Conservation (phyloP, 2,113 vertebrate species). For the Sorex fumeus region DNA sequence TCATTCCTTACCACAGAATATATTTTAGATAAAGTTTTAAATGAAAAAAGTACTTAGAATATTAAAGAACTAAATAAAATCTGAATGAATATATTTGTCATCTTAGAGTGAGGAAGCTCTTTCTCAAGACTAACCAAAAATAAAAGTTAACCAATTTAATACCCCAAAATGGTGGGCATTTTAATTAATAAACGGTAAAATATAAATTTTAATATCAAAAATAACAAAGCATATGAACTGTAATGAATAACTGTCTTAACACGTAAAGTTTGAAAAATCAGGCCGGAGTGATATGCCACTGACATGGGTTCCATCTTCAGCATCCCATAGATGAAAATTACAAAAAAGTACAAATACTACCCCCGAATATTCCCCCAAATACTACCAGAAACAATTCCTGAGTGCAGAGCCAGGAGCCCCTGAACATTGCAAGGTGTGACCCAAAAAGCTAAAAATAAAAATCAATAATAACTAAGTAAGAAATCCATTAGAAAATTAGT, state of each 20-base stretch:
- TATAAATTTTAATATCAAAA: constrained; percentile 37
- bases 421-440: no score
- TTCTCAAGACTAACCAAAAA: constrained; percentile 11
- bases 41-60: constrained; percentile 37
- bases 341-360: no score
- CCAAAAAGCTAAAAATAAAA: no score
- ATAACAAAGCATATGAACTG: neutral
- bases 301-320: no score
- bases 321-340: no score
- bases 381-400: no score
- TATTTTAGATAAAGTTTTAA: constrained; percentile 21
- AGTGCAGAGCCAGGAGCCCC: no score
- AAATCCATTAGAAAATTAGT: constrained; percentile 15
- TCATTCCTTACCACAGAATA: constrained; percentile 28
- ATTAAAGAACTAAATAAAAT: constrained; percentile 35
- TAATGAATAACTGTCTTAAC: constrained; percentile 29
- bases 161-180: constrained; percentile 8
- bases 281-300: no score
- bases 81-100: constrained; percentile 23
- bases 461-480: constrained; percentile 4
- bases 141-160: neutral
- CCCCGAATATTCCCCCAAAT: no score
- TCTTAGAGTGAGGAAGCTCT: neutral
- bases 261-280: constrained; percentile 39
- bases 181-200: neutral